Evolutionary conservation across 2,113 vertebrate species (phyloP), one percentile per base, ranked within the genome.

Genomic region (Brachyhypopomus gauderio): DNA sequence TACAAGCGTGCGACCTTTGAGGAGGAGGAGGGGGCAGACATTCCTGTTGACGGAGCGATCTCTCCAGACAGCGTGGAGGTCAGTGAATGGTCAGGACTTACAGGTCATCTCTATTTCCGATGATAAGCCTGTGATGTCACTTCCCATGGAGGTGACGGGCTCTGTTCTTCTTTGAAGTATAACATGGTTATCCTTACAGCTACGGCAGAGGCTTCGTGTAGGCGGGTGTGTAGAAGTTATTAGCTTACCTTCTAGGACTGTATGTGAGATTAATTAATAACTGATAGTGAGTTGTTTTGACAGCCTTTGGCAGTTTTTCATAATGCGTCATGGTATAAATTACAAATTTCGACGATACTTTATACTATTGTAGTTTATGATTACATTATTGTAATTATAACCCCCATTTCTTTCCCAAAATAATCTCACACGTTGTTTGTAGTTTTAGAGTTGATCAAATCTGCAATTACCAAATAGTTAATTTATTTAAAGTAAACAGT

Each of bases 1-100:
- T 99, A 99, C 87, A 97, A 96, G 84, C 95, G 94, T 80, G 94
- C 96, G 76, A 97, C 95, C 0, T 93, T 99, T 85, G 96, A 95
- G 74, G 97, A 99, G 16, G 97, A 99, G 2, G 97, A 98, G 36
- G 92, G 83, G 22, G 87, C 89, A 0, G 97, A 99, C 56, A 78
- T 91, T 3, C 88, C 91, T 0, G 89, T 88, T 5, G 97, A 97
- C 12, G 92, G 93, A 27, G 89, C 90, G 56, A 19, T 92, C 62
- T 96, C 95, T 88, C 95, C 94, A 0, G 97, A 98, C 87, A 90
- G 92, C 0, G 75, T 97, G 86, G 96, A 98, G 97, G 97, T 97
- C 82, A 88, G 91, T 87, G 66, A 64, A 34, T 23, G 48, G 38
- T 69, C 30, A 27, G 34, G 41, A 59, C 60, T 67, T 23, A 41